These are phyloP conservation scores for Colletes latitarsis DNA, from an alignment of 1,140 invertebrate genomes.

Conservation along the genomic window DNA sequence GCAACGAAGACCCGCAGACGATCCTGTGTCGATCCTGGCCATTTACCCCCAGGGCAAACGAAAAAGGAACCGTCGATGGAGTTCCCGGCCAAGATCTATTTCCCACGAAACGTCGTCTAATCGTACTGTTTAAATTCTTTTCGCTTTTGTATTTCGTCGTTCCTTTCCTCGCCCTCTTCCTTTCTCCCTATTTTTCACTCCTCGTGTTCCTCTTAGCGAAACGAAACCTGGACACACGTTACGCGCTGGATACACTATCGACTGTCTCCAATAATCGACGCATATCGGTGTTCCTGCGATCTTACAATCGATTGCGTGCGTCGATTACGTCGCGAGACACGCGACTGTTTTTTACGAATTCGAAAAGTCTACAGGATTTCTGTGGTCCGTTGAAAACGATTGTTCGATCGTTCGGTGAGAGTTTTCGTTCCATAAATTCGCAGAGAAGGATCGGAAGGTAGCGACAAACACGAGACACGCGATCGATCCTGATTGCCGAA, in stretches of 20 bases:
- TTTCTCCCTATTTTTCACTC: constrained; percentile 3
- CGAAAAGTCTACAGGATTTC: constrained; percentile 1
- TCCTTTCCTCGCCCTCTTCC: constrained; percentile 29
- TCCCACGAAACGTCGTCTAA: constrained; percentile 63
- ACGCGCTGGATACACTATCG: background rate
- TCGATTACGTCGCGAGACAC: background rate
- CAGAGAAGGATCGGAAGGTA: background rate
- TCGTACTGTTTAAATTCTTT: constrained; percentile 70
- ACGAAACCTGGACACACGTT: constrained; percentile 51
- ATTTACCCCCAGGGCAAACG: background rate
- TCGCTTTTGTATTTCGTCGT: constrained; percentile 45
- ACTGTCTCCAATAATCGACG: background rate
- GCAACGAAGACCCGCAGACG: background rate
- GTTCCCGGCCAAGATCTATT: constrained; percentile 62
- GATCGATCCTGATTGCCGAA: constrained; percentile 44
- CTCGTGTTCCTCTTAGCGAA: constrained; percentile 20
- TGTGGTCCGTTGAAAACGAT: background rate
- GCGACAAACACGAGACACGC: constrained; percentile 24
- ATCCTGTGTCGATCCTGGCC: constrained; percentile 2
- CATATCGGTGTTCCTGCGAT: constrained; percentile 33
- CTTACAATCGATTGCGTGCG: constrained; percentile 43
- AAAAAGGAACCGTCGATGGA: constrained; percentile 53
- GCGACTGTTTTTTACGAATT: background rate
- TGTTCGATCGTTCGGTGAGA: background rate
- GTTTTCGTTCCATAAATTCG: background rate